Evolutionary conservation across 2,888 invertebrate species (phyloP), one percentile per base, ranked within the genome.

Genomic region (Plutella xylostella): DNA sequence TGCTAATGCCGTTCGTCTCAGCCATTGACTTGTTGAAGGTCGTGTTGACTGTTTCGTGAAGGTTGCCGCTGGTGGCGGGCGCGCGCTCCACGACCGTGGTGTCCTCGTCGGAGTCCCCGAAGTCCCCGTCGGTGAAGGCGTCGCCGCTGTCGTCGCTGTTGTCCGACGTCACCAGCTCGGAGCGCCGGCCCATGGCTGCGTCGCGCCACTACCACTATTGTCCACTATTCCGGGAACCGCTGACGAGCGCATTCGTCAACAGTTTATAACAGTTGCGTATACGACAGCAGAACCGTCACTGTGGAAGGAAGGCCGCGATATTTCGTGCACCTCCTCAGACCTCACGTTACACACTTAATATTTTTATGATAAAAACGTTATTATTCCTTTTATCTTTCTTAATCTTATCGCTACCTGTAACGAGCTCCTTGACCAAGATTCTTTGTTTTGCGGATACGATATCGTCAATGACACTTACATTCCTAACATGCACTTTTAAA

Each of bases 81-180:
- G 50, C 54, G n/a, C 57, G 53, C 52, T 72, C 68, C 7, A 68
- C 55, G 12, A 70, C 47, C 4, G 65, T 60, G 43, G 75, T 79
- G 33, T 76, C 80, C 31, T 76, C 80, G 33, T 77, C 84, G 5
- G 76, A 70, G 52, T 78, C 80, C 11, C 65, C 78, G 47, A 82
- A 80, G 55, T 85, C 83, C 11, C 68, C 84, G 46, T 84, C 83
- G 19, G 82, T 80, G 57, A 84, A 84, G 34, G 71, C 77, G 11
- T 74, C 79, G 11, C 79, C 82, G 50, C 72, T 76, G 52, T 78
- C 79, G 38, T 79, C 80, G 48, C 72, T 80, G 55, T 73, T 74
- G 51, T 71, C 75, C 46, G 78, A 71, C 42, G 74, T 75, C 40
- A 68, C 72, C 49, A 65, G 60, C 56, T 72, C 68, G 25, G 70